Evolutionary conservation across 2,113 vertebrate species (phyloP), one percentile per base, ranked within the genome.

Genomic region (Scortum barcoo): DNA sequence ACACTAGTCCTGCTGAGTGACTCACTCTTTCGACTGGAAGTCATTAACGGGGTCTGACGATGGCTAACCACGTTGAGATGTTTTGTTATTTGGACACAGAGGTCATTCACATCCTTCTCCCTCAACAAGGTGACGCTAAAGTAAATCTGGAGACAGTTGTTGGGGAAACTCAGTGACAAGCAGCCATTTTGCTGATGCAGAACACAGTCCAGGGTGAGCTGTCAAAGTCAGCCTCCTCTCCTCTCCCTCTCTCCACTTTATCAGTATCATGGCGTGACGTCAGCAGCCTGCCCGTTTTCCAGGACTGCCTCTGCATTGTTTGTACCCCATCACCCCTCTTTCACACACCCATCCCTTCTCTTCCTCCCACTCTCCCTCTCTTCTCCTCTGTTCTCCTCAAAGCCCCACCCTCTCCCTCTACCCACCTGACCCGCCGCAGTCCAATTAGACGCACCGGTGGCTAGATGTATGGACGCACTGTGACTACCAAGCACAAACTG

Each of bases 401-500:
- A 84, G 83, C 88, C 71, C 91, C 88, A 53, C 90, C 85, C 87
- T 73, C 88, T 78, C 79, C 80, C 71, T 78, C 81, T 74, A 83
- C 87, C 93, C 94, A 93, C 92, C 87, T 94, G 92, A 93, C 93
- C 86, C 74, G 74, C 88, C 0, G 60, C 86, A 81, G 72, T 92
- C 95, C 94, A 94, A 95, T 95, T 76, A 93, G 77, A 92, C 14
- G 74, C 80, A 53, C 36, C 54, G 46, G 46, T 86, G 80, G 60
- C 83, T 90, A 89, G 76, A 85, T 91, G 88, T 83, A 90, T 77
- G 66, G 84, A 93, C 83, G 91, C 90, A 17, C 86, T 81, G 88
- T 88, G 93, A 93, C 93, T 95, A 88, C 90, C 73, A 93, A 94
- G 88, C 90, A 84, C 89, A 92, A 93, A 90, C 92, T 91, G 95